Evolutionary conservation across 2,888 invertebrate species (phyloP), one percentile per base, ranked within the genome.

Genomic region (Galerucella nymphaeae): DNA sequence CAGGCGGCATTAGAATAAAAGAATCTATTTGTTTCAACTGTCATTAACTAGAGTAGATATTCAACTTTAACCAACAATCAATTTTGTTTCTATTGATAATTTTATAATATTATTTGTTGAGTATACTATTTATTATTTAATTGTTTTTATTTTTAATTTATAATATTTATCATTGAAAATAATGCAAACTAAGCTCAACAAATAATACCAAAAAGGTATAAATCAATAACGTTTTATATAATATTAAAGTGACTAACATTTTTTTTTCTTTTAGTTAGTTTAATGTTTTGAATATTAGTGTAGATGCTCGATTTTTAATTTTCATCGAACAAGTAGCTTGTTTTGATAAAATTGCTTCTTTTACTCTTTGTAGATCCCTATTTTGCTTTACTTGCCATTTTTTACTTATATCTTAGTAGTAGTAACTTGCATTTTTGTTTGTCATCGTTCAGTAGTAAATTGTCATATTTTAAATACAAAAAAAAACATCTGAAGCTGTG

Each of bases 371-470:
- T 42, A 62, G 42, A 42, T 9, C 30, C 58, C 38, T 66, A 48
- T 23, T 67, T 67, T 67, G 67, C 67, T 67, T 59, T 61, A 67
- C 67, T 67, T 67, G 67, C 67, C 67, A 67, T 50, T 67, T 67
- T 59, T 67, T 67, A 67, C 59, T 67, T 67, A 57, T 16, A n/a
- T 30, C 48, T 45, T 45, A 16, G 42, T 45, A 38, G 30, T 55
- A 55, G 23, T 23, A 10, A 23, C 23, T 64, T 48, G 30, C 6
- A 50, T 23, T 64, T 50, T 14, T 61, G 16, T 61, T 2, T 42
- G 6, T 62, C 16, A 42, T 62, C 13, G 10, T 23, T 62, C 18
- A 42, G n/a, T 41, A 42, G 61, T 42, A 18, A 42, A 23, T n/a
- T 6, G 6, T 16, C 18, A 53, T 2, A 53, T 53, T 53, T n/a